phyloP scores from a whole-genome alignment of 1,140 invertebrate species.

The Leptinotarsa undecemlineata region DNA sequence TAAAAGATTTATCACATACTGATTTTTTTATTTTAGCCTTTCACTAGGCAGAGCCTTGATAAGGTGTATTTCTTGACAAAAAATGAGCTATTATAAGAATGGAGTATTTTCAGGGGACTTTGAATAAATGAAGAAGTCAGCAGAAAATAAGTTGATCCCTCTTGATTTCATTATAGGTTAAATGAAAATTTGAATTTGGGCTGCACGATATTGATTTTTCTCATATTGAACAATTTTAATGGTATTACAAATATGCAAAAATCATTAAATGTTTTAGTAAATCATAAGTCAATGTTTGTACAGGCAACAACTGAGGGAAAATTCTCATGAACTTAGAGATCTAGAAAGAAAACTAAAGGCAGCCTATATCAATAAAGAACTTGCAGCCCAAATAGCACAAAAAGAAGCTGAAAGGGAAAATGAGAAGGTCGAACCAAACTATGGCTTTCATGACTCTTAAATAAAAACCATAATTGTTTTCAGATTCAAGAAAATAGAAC shows the following conservation, averaged over 20 bases:
- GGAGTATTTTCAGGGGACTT: too few relatives aligned
- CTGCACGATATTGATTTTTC: background rate
- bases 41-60: too few relatives aligned
- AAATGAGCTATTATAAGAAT: too few relatives aligned
- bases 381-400: conserved; percentile 54
- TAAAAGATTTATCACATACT: too few relatives aligned
- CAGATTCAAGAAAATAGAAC: conserved; percentile 38
- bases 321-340: conserved; percentile 53
- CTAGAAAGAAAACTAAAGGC: conserved; percentile 53
- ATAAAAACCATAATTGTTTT: conserved; percentile 7
- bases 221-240: background rate
- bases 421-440: conserved; percentile 35
- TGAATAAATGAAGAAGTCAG: too few relatives aligned
- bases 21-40: too few relatives aligned
- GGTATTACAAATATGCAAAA: background rate
- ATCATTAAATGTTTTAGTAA: background rate
- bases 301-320: conserved; percentile 47
- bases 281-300: background rate
- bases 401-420: conserved; percentile 49
- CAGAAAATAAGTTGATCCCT: too few relatives aligned
- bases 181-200: background rate
- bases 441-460: background rate
- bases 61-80: too few relatives aligned
- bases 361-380: conserved; percentile 55
- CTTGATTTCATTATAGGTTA: too few relatives aligned